Evolutionary conservation across 2,113 vertebrate genomes (phyloP).

Genomic region (Petroica traversi): DNA sequence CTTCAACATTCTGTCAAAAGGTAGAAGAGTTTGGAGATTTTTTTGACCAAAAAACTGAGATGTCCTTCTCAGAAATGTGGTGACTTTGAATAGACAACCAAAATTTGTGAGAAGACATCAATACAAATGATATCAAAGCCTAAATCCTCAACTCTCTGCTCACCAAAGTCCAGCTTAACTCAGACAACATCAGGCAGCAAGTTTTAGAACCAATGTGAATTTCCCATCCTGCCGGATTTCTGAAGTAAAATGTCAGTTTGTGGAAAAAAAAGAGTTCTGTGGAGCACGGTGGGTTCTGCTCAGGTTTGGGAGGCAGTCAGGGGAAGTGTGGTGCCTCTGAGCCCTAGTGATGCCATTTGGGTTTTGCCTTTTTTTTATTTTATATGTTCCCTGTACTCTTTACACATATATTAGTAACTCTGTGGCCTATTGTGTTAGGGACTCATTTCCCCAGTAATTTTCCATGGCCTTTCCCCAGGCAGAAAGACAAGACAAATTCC

Average conservation of each 20-base stretch:
- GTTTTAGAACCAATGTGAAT: accelerated
- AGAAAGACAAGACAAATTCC: no score
- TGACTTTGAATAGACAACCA: background rate
- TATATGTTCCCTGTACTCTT: no score
- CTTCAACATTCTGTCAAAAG: background rate
- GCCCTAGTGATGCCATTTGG: no score
- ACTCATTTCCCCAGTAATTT: no score
- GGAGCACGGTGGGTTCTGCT: background rate
- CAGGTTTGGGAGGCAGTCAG: background rate
- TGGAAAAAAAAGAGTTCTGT: background rate
- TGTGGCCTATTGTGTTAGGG: no score
- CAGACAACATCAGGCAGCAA: background rate
- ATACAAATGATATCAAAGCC: no score
- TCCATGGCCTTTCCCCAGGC: no score
- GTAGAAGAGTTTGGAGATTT: background rate
- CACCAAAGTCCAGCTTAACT: background rate
- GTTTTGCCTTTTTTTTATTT: no score
- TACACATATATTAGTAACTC: no score
- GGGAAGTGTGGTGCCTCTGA: background rate
- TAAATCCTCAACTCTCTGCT: background rate
- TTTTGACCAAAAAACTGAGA: background rate
- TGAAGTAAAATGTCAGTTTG: background rate
- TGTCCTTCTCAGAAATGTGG: background rate
- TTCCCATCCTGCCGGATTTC: background rate
- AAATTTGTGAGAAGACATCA: background rate